A percentile compares a stretch with the other conserved stretches of the same genome.
phyloP scores from a whole-genome alignment of 2,888 invertebrate genomes.

The Ferrisia virgata region DNA sequence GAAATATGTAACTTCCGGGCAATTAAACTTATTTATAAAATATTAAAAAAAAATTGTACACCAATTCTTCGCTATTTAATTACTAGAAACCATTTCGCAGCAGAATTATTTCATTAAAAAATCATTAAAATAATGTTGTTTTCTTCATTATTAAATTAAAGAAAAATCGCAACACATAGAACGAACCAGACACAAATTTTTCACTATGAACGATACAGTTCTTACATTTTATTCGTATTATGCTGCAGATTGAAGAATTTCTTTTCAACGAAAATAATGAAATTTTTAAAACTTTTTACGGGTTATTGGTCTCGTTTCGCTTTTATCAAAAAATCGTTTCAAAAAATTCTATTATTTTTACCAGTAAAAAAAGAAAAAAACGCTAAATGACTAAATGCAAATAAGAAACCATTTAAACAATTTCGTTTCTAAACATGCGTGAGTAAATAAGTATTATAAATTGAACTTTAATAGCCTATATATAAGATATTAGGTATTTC shows the following conservation, averaged over 20 bases:
- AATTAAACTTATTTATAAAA: slow-evolving; percentile 1
- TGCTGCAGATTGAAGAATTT: not conserved
- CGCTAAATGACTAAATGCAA: not conserved
- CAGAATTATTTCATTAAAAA: slow-evolving; percentile 1
- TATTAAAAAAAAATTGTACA: slow-evolving; percentile 3
- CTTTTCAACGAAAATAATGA: not conserved
- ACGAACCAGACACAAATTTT: not conserved
- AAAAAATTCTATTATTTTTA: not conserved
- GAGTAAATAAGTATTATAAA: too few species aligned
- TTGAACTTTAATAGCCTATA: too few species aligned
- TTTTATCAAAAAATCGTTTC: not conserved
- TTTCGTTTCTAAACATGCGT: not conserved
- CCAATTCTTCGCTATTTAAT: not conserved
- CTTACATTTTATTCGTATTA: not conserved
- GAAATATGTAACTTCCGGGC: slow-evolving; percentile 15
- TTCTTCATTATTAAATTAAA: not conserved
- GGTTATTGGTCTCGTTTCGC: not conserved
- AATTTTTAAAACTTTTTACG: not conserved
- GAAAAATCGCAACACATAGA: too few species aligned
- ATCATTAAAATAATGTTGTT: not conserved
- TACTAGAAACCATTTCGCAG: not conserved
- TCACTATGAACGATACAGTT: not conserved
- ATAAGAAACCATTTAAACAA: not conserved
- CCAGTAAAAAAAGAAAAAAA: too few species aligned
- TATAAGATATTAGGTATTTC: too few species aligned